Percentiles rank a stretch among this genome's conserved stretches.
These are phyloP conservation scores for Polia nebulosa DNA, from an alignment of 2,888 invertebrate species.

Conservation along the genomic window DNA sequence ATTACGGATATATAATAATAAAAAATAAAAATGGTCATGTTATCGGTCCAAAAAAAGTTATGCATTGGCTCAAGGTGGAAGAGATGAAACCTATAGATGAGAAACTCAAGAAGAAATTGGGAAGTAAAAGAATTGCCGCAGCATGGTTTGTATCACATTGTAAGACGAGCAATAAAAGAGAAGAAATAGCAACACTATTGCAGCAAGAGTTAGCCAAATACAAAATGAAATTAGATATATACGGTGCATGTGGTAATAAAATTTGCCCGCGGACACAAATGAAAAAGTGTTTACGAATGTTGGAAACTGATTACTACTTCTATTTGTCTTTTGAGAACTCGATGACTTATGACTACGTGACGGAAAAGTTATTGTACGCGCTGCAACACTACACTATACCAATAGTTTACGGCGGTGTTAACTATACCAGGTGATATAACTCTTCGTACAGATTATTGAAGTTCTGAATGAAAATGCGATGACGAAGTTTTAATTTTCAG, in stretches of 20 bases:
- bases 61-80: conserved; percentile 71
- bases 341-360: conserved; percentile 79
- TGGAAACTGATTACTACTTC: conserved; percentile 78
- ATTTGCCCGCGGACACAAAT: conserved; percentile 66
- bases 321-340: conserved; percentile 83
- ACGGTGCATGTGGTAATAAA: conserved; percentile 74
- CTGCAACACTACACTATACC: conserved; percentile 78
- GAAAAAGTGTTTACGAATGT: conserved; percentile 68
- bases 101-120: conserved; percentile 67
- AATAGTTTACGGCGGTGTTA: conserved; percentile 81
- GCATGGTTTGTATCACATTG: conserved; percentile 82
- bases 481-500: conserved; percentile 56
- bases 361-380: conserved; percentile 79
- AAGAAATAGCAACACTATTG: conserved; percentile 64
- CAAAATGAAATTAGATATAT: conserved; percentile 72
- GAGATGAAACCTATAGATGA: conserved; percentile 71
- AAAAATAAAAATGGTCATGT: conserved; percentile 65
- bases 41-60: conserved; percentile 71
- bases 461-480: neutral
- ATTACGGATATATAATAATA: conserved; percentile 73
- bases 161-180: conserved; percentile 64
- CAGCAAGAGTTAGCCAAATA: conserved; percentile 66
- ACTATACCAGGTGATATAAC: conserved; percentile 78
- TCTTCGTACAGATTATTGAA: too few species aligned
- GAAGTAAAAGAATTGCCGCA: conserved; percentile 72